Base-by-base conservation (phyloP, 2,888 invertebrate genomes). In the Piscicola geometra region DNA sequence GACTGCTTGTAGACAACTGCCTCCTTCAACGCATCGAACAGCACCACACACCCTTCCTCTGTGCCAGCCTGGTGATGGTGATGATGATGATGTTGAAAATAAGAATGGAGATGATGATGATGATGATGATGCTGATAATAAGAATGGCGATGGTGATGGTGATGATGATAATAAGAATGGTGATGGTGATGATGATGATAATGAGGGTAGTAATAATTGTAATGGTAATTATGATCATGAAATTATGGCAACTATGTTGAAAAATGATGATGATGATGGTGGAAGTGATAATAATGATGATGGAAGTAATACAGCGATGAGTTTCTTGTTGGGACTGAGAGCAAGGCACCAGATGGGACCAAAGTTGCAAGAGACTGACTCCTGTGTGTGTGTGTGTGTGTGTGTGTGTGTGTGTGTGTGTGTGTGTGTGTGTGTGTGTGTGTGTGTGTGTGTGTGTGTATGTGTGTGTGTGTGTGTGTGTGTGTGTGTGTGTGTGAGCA, bases 271-370 rank as follows among this genome's bases (percentile, higher is more conserved):
- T 25, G 9, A 21, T 56, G n/a, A 15, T 25, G n/a, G 25, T 21
- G n/a, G 60, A 9, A 25, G 60, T 25, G 5, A 21, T 21, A 25
- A 5, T 56, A 56, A 56, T 25, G n/a, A n/a, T n/a, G n/a, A 21
- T 21, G n/a, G 60, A 21, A 32, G 5, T 5, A 3, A 67, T 28
- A 71, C 71, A 30, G 71, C 71, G 18, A 71, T 71, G 32, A 71
- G 56, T 0, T 30, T 71, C 71, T 71, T 28, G 30, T 71, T 52
- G 25, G 47, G n/a, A 32, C 41, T 70, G 47, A 70, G 18, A 0
- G 71, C 56, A 28, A 71, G n/a, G 33, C 71, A 71, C 71, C 71
- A 71, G 33, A 71, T 71, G 15, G 71, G 52, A 18, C 71, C 71
- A 52, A 32, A 52, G 71, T 71, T 71, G 52, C 52, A 25, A 30